Conservation (phyloP, 2,888 invertebrate genomes). For the Ophonus ardosiacus region DNA sequence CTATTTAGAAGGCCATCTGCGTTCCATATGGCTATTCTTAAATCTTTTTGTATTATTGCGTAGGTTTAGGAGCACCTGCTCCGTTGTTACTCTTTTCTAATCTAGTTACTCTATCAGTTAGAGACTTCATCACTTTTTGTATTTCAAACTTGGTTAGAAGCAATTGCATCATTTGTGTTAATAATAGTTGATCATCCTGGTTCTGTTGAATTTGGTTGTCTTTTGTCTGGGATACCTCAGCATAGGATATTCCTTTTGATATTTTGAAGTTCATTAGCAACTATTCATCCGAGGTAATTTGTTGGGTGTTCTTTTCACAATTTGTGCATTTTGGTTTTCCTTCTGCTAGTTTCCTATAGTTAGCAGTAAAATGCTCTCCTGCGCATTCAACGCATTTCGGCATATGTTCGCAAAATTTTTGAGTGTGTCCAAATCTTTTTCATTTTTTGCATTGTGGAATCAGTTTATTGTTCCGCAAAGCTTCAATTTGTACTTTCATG, state of each 20-base stretch:
- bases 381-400: constrained; percentile 50
- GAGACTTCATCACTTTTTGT: neutral
- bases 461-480: constrained; percentile 39
- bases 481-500: constrained; percentile 58
- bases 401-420: neutral
- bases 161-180: neutral
- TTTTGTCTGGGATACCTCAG: too few species aligned
- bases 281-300: too few species aligned
- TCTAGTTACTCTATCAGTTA: constrained; percentile 2
- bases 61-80: too few species aligned
- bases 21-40: too few species aligned
- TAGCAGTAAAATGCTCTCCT: constrained; percentile 14
- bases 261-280: too few species aligned
- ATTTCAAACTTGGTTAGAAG: constrained; percentile 16
- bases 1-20: constrained; percentile 31
- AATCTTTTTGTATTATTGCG: constrained; percentile 8
- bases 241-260: too few species aligned
- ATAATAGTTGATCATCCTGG: too few species aligned
- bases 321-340: neutral
- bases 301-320: neutral
- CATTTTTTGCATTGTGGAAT: constrained; percentile 58
- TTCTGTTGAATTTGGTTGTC: too few species aligned
- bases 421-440: constrained; percentile 10
- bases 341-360: neutral
- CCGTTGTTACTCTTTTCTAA: constrained; percentile 2